Evolutionary conservation across 1,140 invertebrate genomes (phyloP).

Genomic region (Drosophila prosaltans): DNA sequence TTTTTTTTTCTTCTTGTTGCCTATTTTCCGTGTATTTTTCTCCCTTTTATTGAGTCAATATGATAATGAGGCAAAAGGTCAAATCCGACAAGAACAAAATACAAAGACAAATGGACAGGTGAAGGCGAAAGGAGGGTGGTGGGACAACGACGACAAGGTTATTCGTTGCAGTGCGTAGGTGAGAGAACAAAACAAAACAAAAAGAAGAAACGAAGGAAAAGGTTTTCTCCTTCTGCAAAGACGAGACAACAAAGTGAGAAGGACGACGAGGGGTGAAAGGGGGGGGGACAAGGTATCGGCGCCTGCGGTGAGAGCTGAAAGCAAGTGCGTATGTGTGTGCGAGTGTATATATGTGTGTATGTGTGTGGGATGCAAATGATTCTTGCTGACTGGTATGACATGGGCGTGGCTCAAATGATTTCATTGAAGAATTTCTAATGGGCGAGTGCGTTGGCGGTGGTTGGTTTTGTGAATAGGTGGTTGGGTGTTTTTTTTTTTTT

Average conservation of each 20-base stretch:
- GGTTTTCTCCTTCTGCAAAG: background rate
- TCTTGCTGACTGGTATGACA: background rate
- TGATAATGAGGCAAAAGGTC: conserved; percentile 64
- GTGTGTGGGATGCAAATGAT: conserved; percentile 51
- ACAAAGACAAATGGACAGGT: conserved; percentile 34
- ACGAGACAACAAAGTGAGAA: conserved; percentile 13
- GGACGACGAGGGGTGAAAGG: too few species aligned
- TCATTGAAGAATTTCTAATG: conserved; percentile 5
- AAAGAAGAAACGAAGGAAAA: background rate
- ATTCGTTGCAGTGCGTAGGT: conserved; percentile 14
- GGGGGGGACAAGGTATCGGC: conserved; percentile 34
- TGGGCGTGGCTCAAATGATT: conserved; percentile 28
- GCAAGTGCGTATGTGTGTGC: conserved; percentile 24
- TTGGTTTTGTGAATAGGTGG: conserved; percentile 7
- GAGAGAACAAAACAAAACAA: conserved; percentile 51
- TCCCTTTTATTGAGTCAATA: conserved; percentile 74
- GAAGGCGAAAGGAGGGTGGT: conserved; percentile 3
- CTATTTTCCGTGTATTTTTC: conserved; percentile 55
- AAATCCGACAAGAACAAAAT: conserved; percentile 42
- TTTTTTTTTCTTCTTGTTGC: conserved; percentile 29
- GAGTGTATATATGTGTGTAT: conserved; percentile 25
- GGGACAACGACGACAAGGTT: conserved; percentile 35
- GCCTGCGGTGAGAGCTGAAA: conserved; percentile 23
- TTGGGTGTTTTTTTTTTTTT: background rate
- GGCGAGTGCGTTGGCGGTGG: conserved; percentile 30